A percentile compares a stretch with the other conserved stretches of the same genome.
These are phyloP conservation scores for Ariolimax columbianus DNA, from an alignment of 2,888 invertebrate species.

Conservation along the genomic window DNA sequence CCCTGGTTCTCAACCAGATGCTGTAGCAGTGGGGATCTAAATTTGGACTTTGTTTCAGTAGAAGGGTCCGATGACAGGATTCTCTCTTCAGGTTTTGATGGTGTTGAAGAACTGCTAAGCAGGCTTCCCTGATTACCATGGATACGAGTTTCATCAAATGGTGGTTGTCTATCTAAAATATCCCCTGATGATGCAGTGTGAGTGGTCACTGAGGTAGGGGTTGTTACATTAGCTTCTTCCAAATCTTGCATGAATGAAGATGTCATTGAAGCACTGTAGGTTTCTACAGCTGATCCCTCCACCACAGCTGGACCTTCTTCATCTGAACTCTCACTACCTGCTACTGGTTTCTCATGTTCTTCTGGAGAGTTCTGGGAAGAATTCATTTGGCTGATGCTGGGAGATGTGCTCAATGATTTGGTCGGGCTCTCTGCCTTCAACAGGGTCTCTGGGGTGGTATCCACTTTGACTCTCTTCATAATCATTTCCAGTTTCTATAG, in stretches of 20 bases:
- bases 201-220: not conserved
- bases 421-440: conserved; percentile 56
- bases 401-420: conserved; percentile 63
- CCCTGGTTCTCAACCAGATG: conserved; percentile 69
- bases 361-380: conserved; percentile 60
- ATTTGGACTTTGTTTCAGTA: conserved; percentile 63
- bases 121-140: not conserved
- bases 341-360: conserved; percentile 52
- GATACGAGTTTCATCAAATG: not conserved
- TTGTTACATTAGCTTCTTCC: not conserved
- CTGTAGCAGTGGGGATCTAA: conserved; percentile 74
- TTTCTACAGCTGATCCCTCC: conserved; percentile 22
- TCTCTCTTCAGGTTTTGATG: conserved; percentile 33
- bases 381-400: conserved; percentile 61
- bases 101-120: not conserved
- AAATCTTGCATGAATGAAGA: conserved; percentile 27
- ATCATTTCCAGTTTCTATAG: conserved; percentile 76
- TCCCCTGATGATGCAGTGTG: conserved; percentile 29
- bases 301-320: conserved; percentile 31
- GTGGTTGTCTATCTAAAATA: not conserved
- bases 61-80: conserved; percentile 26
- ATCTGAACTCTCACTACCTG: conserved; percentile 16
- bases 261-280: conserved; percentile 31
- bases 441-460: conserved; percentile 50
- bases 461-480: conserved; percentile 76